A percentile compares a stretch with the other conserved stretches of the same genome.
Conservation (phyloP, 1,140 invertebrate species). For the Eueides isabella region DNA sequence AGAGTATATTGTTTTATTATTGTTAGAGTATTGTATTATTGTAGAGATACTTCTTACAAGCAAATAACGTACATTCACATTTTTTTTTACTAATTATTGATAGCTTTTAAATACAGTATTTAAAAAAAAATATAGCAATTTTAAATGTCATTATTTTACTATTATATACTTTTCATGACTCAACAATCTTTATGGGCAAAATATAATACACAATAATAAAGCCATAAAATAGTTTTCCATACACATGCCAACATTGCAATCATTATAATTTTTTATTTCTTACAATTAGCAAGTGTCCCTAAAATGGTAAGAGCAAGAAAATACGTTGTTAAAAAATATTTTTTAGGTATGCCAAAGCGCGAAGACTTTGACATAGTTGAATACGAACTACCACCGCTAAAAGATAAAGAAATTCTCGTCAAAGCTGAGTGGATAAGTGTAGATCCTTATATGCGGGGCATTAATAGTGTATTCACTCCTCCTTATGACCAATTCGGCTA, state of each 20-base stretch:
- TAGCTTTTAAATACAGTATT: too few relatives aligned
- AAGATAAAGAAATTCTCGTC: constrained; percentile 71
- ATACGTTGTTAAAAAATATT: constrained; percentile 69
- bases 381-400: constrained; percentile 65
- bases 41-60: too few relatives aligned
- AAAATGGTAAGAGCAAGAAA: constrained; percentile 56
- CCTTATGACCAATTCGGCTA: constrained; percentile 71
- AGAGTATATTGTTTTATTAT: too few relatives aligned
- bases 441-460: constrained; percentile 79
- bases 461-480: constrained; percentile 37
- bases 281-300: background rate
- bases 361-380: constrained; percentile 72
- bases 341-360: constrained; percentile 70
- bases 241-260: background rate
- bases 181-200: background rate
- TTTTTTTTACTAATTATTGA: too few relatives aligned
- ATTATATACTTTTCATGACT: background rate
- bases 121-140: too few relatives aligned
- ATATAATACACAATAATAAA: background rate
- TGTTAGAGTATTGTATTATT: too few relatives aligned
- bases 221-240: background rate
- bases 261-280: background rate
- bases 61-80: too few relatives aligned
- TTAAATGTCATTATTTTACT: too few relatives aligned
- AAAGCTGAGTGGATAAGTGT: constrained; percentile 81